phyloP scores from a whole-genome alignment of 1,140 invertebrate species.

The Camponotus pennsylvanicus region DNA sequence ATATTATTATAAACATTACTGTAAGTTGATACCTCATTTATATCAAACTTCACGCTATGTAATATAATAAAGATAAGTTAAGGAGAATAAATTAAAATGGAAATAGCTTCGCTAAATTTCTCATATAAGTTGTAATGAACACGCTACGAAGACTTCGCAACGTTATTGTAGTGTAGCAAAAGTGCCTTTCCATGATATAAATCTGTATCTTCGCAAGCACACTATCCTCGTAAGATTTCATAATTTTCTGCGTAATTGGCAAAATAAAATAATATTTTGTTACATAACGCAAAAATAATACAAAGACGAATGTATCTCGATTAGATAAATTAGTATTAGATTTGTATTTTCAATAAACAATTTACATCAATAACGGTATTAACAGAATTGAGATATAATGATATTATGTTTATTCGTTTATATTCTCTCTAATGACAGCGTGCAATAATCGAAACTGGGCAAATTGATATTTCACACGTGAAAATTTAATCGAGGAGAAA shows the following conservation, averaged over 20 bases:
- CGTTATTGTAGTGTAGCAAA: conserved; percentile 19
- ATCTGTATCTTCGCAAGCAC: neutral
- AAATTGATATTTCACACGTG: conserved; percentile 28
- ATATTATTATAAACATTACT: conserved; percentile 50
- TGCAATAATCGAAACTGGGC: neutral
- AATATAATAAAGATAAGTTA: conserved; percentile 56
- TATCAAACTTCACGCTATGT: conserved; percentile 47
- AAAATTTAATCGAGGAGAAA: conserved; percentile 36
- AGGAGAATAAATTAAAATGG: conserved; percentile 59
- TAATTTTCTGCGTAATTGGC: neutral
- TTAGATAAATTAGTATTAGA: conserved; percentile 2
- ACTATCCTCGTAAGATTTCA: conserved; percentile 5
- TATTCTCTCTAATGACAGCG: neutral
- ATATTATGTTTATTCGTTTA: neutral
- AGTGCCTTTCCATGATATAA: conserved; percentile 13
- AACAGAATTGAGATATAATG: neutral
- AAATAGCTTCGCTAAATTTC: conserved; percentile 51
- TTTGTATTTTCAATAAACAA: neutral
- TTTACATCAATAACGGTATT: neutral
- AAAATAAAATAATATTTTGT: neutral
- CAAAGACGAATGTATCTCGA: neutral
- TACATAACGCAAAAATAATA: neutral
- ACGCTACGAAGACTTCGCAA: neutral
- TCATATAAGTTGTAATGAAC: conserved; percentile 55
- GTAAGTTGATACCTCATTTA: conserved; percentile 28